A percentile compares a stretch with the other conserved stretches of the same genome.
phyloP scores from a whole-genome alignment of 2,888 invertebrate genomes.

The Aporophyla nigra region DNA sequence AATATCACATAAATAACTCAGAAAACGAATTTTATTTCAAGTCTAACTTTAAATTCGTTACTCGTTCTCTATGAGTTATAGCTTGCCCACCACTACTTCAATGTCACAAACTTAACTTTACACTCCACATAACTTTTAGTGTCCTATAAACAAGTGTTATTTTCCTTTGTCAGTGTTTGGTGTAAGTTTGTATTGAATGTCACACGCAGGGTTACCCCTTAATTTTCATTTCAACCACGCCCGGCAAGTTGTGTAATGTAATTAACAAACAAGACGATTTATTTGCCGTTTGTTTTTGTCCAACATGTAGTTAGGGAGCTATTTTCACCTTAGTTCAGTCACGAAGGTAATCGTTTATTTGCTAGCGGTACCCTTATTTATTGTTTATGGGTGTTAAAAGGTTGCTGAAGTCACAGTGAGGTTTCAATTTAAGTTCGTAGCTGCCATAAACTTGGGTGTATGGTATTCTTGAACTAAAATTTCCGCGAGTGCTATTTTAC shows the following conservation, averaged over 20 bases:
- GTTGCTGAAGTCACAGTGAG: constrained; percentile 4
- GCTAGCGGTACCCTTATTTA: constrained; percentile 24
- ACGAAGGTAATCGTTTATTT: constrained; percentile 54
- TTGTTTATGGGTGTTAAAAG: constrained; percentile 48
- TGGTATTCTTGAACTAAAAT: too few relatives aligned
- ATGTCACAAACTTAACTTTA: constrained; percentile 44
- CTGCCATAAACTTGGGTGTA: neutral
- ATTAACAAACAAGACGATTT: constrained; percentile 68
- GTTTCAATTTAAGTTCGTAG: neutral
- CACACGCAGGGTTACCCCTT: constrained; percentile 67
- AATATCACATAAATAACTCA: constrained; percentile 63
- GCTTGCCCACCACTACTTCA: constrained; percentile 61
- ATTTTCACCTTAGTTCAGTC: constrained; percentile 56
- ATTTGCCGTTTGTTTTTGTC: constrained; percentile 57
- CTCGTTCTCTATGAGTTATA: constrained; percentile 66
- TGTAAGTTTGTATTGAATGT: constrained; percentile 55
- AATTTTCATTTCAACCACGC: constrained; percentile 68
- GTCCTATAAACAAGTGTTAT: neutral
- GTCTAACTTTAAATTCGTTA: constrained; percentile 65
- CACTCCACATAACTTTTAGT: constrained; percentile 39
- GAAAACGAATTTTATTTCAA: constrained; percentile 62
- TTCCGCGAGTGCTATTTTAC: too few relatives aligned
- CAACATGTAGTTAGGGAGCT: constrained; percentile 57
- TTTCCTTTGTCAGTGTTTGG: constrained; percentile 22
- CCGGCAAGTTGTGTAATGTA: constrained; percentile 63